A percentile compares a stretch with the other conserved stretches of the same genome.
phyloP scores from a whole-genome alignment of 2,113 vertebrate genomes.

The Pteronura brasiliensis region DNA sequence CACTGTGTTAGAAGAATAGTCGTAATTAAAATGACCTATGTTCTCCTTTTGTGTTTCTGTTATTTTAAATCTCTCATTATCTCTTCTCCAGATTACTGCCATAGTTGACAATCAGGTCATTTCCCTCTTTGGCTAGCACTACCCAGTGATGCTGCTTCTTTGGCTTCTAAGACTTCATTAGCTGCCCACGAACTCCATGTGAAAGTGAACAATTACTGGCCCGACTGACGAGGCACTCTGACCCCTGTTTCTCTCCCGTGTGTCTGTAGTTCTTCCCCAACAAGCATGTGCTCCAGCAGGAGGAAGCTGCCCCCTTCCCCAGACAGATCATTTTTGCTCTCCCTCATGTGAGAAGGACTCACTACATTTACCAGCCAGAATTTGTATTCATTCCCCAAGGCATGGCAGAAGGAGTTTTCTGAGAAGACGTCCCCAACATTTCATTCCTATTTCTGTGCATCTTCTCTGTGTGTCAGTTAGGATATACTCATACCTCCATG shows the following conservation, averaged over 20 bases:
- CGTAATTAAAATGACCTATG: not conserved
- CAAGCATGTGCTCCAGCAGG: not conserved
- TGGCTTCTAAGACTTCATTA: not conserved
- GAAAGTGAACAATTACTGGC: rapidly evolving
- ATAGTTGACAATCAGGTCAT: rapidly evolving
- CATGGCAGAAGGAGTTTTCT: not conserved
- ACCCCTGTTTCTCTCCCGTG: not conserved
- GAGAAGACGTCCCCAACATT: not conserved
- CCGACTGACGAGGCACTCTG: not conserved
- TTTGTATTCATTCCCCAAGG: not conserved
- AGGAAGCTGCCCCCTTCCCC: rapidly evolving
- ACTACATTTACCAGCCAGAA: not conserved
- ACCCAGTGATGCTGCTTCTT: rapidly evolving
- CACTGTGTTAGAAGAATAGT: not conserved
- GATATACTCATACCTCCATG: not conserved
- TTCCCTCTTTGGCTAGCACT: not conserved
- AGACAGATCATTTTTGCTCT: rapidly evolving
- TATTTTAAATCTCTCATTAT: not conserved
- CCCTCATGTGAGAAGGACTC: not conserved
- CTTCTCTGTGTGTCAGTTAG: not conserved
- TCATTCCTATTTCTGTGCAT: not conserved
- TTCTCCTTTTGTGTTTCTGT: not conserved
- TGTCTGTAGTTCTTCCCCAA: not conserved
- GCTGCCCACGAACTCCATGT: rapidly evolving
- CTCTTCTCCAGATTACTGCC: not conserved